Percentiles rank a stretch among this genome's conserved stretches.
Evolutionary conservation across 2,888 invertebrate species (phyloP).

Genomic region (Ditula angustiorana): DNA sequence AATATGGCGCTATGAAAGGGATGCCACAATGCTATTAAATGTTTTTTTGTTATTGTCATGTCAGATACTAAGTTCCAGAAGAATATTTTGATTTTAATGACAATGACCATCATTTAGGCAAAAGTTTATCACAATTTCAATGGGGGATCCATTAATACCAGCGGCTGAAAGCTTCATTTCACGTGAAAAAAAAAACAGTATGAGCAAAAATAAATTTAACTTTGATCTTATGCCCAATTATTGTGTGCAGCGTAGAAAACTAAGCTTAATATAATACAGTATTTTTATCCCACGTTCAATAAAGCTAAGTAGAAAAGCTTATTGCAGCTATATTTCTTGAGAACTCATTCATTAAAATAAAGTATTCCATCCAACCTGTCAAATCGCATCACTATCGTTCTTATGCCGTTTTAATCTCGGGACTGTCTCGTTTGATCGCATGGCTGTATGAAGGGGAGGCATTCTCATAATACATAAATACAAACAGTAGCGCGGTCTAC

Average conservation of each 20-base stretch:
- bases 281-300: not conserved
- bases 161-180: too few relatives aligned
- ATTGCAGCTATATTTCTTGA: not conserved
- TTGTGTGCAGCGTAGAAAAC: too few relatives aligned
- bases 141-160: too few relatives aligned
- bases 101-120: too few relatives aligned
- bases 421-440: slow-evolving; percentile 7
- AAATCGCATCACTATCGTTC: slow-evolving; percentile 16
- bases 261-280: too few relatives aligned
- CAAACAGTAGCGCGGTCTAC: slow-evolving; percentile 1
- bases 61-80: too few relatives aligned
- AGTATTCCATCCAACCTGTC: slow-evolving; percentile 16
- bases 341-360: slow-evolving; percentile 19
- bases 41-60: too few relatives aligned
- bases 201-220: too few relatives aligned
- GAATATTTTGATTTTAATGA: too few relatives aligned
- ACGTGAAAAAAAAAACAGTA: too few relatives aligned
- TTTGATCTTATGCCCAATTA: too few relatives aligned
- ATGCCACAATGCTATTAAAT: slow-evolving; percentile 2
- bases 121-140: too few relatives aligned
- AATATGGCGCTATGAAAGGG: slow-evolving; percentile 25
- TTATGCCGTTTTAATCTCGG: slow-evolving; percentile 17
- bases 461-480: not conserved
- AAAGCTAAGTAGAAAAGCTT: not conserved
- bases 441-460: slow-evolving; percentile 8